These are phyloP conservation scores for Muscicapa adusta DNA, from an alignment of 2,113 vertebrate species.

Conservation along the genomic window DNA sequence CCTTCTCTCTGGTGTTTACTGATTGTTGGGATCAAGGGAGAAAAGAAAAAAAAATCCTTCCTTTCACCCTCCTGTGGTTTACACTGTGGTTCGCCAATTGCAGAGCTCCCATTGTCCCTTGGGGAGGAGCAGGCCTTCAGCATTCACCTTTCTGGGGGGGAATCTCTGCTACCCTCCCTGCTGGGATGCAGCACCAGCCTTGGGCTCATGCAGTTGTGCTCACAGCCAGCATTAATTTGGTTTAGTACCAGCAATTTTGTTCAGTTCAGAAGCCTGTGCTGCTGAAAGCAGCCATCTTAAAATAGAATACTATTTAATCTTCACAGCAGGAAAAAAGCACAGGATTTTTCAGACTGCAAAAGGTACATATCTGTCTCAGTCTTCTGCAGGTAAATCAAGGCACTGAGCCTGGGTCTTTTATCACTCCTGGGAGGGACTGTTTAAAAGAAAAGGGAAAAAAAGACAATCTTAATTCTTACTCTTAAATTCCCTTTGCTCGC, in stretches of 20 bases:
- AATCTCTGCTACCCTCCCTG: background rate
- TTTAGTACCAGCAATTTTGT: background rate
- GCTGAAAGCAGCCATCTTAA: background rate
- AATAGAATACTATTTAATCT: constrained; percentile 14
- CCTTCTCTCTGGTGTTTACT: background rate
- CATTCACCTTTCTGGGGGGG: background rate
- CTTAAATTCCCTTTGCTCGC: background rate
- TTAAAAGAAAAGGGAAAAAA: background rate
- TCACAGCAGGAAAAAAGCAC: background rate
- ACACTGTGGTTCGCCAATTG: background rate
- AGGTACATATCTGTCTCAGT: background rate
- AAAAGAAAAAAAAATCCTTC: background rate
- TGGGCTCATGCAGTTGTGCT: background rate
- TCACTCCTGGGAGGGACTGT: background rate
- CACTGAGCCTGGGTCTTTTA: background rate
- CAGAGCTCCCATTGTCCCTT: background rate
- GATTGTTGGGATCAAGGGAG: background rate
- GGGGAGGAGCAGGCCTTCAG: background rate
- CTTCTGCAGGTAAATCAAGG: background rate
- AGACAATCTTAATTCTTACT: background rate
- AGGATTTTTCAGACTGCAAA: background rate
- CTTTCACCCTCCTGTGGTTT: background rate
- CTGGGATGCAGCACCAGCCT: background rate
- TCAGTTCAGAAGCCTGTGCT: background rate
- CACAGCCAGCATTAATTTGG: background rate